A percentile compares a stretch with the other conserved stretches of the same genome.
Evolutionary conservation across 2,888 invertebrate genomes (phyloP).

Genomic region (Leucophenga maculata): DNA sequence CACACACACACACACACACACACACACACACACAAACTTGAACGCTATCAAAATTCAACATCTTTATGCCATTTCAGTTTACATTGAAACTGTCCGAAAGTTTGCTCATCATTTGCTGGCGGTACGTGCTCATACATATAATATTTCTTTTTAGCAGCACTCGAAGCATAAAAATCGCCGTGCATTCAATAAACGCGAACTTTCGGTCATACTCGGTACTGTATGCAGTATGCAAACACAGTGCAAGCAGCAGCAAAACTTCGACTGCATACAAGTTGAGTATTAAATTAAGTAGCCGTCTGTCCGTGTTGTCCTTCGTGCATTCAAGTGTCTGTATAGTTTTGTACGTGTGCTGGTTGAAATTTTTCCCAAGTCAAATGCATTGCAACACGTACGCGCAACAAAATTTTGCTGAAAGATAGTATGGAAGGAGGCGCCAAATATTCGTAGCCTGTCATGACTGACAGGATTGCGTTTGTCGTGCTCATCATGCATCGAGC

Average conservation of each 20-base stretch:
- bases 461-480: slow-evolving; percentile 18
- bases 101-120: slow-evolving; percentile 62
- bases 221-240: slow-evolving; percentile 36
- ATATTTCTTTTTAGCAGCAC: neutral
- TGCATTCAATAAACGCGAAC: slow-evolving; percentile 64
- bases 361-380: neutral
- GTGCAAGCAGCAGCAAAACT: slow-evolving; percentile 29
- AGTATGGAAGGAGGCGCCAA: neutral
- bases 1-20: neutral
- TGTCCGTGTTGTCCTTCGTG: neutral
- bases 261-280: slow-evolving; percentile 48
- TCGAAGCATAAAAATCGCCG: slow-evolving; percentile 7
- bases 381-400: neutral
- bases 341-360: no score
- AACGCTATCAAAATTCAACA: slow-evolving; percentile 28
- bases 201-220: slow-evolving; percentile 45
- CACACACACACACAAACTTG: neutral
- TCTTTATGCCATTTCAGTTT: slow-evolving; percentile 22
- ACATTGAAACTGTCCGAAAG: slow-evolving; percentile 48
- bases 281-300: slow-evolving; percentile 35
- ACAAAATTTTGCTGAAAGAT: neutral
- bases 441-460: no score
- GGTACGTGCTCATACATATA: slow-evolving; percentile 65
- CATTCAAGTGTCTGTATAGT: no score
- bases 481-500: slow-evolving; percentile 5